Percentiles rank a stretch among this genome's conserved stretches.
Evolutionary conservation across 2,797 vertebrate genomes (phyloP).

Genomic region (Gambelia wislizenii): DNA sequence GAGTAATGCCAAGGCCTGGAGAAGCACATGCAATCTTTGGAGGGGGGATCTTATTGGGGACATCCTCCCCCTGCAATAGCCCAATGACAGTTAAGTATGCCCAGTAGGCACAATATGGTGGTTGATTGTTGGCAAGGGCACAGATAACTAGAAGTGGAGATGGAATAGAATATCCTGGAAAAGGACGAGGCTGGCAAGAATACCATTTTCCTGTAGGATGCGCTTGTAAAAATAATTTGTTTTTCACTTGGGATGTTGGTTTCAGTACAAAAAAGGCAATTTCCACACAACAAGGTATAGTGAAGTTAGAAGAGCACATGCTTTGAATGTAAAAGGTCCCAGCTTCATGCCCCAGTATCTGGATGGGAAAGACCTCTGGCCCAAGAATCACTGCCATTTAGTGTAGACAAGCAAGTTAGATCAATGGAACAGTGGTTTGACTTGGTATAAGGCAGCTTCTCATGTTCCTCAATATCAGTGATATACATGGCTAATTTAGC

Average conservation of each 20-base stretch:
- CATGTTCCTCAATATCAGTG: not conserved
- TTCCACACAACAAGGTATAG: not conserved
- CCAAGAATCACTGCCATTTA: not conserved
- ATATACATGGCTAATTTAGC: not conserved
- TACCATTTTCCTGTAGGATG: not conserved
- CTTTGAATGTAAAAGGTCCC: not conserved
- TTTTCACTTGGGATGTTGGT: not conserved
- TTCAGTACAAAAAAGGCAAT: not conserved
- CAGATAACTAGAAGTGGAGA: too few relatives aligned
- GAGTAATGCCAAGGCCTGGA: not conserved
- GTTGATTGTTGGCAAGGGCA: too few relatives aligned
- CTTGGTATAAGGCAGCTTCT: not conserved
- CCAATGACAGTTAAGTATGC: not conserved
- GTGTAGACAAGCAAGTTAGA: not conserved
- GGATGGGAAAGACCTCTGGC: not conserved
- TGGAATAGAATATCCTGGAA: too few relatives aligned
- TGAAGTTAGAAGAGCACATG: too few relatives aligned
- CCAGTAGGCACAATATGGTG: too few relatives aligned
- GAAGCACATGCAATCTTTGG: not conserved
- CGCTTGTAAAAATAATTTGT: not conserved
- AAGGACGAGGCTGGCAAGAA: not conserved
- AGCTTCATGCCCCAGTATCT: not conserved
- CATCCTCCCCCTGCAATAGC: not conserved
- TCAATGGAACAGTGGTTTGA: not conserved
- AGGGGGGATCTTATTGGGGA: not conserved